These are phyloP conservation scores for Megaustenia siamemsis DNA, from an alignment of 2,888 invertebrate species.

Conservation along the genomic window DNA sequence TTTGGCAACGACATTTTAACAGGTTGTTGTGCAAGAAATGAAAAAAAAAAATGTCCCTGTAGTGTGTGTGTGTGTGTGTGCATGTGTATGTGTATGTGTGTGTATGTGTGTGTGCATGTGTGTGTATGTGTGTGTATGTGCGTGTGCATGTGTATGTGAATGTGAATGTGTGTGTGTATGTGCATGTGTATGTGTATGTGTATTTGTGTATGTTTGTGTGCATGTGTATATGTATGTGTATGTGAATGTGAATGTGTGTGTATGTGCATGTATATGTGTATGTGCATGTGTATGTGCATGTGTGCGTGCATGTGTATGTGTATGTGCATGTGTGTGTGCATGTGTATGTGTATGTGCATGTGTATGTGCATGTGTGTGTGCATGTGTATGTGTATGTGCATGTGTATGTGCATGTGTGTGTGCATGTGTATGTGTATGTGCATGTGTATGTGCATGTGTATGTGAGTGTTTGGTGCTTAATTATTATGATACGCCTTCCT, in stretches of 20 bases:
- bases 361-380: conserved; percentile 34
- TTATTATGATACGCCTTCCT: no score
- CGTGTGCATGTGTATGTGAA: conserved; percentile 27
- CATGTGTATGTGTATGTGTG: conserved; percentile 19
- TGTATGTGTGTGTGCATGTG: conserved; percentile 22
- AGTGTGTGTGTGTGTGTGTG: no score
- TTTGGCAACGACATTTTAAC: no score
- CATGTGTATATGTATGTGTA: conserved; percentile 36
- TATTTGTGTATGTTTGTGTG: no score
- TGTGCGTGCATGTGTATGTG: conserved; percentile 41
- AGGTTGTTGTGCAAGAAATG: no score
- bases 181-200: conserved; percentile 39
- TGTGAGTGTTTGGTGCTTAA: conserved; percentile 15
- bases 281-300: conserved; percentile 41
- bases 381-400: conserved; percentile 6
- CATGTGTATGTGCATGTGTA: conserved; percentile 31
- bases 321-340: conserved; percentile 13
- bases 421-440: conserved; percentile 32
- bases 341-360: conserved; percentile 33
- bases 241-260: conserved; percentile 42
- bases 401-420: conserved; percentile 35
- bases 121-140: conserved; percentile 47
- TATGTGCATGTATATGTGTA: conserved; percentile 42
- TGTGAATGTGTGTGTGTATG: conserved; percentile 41
- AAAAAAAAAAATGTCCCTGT: no score